Conservation (phyloP, 2,888 invertebrate species). For the Drosophila atripex region DNA sequence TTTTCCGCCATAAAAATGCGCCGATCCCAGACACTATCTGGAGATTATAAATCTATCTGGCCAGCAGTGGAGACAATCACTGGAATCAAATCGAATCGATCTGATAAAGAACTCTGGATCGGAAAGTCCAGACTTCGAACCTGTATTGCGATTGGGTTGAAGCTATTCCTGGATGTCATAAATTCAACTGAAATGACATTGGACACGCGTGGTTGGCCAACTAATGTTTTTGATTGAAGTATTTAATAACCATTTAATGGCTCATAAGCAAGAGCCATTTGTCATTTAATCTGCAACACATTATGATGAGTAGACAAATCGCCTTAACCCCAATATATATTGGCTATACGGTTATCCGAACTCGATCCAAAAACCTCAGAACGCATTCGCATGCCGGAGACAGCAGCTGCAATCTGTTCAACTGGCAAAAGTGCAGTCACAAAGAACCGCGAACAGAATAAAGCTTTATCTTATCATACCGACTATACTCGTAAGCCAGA, state of each 20-base stretch:
- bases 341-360: slow-evolving; percentile 14
- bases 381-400: slow-evolving; percentile 30
- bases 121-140: neutral
- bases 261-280: neutral
- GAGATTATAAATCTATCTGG: slow-evolving; percentile 28
- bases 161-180: neutral
- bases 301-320: slow-evolving; percentile 16
- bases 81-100: neutral
- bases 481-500: slow-evolving; percentile 50
- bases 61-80: slow-evolving; percentile 2
- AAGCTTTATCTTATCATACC: slow-evolving; percentile 70
- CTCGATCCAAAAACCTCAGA: slow-evolving; percentile 24
- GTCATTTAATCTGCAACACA: slow-evolving; percentile 1
- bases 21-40: slow-evolving; percentile 8
- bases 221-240: neutral
- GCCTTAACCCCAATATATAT: neutral
- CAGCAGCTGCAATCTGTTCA: slow-evolving; percentile 42
- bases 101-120: neutral
- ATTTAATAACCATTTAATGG: neutral
- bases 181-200: neutral
- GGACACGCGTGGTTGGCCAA: neutral
- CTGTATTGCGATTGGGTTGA: neutral
- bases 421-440: slow-evolving; percentile 18
- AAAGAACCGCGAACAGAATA: slow-evolving; percentile 39
- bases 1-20: slow-evolving; percentile 12